These are phyloP conservation scores for Rhopalosiphum nymphaeae DNA, from an alignment of 2,888 invertebrate genomes.

Conservation along the genomic window DNA sequence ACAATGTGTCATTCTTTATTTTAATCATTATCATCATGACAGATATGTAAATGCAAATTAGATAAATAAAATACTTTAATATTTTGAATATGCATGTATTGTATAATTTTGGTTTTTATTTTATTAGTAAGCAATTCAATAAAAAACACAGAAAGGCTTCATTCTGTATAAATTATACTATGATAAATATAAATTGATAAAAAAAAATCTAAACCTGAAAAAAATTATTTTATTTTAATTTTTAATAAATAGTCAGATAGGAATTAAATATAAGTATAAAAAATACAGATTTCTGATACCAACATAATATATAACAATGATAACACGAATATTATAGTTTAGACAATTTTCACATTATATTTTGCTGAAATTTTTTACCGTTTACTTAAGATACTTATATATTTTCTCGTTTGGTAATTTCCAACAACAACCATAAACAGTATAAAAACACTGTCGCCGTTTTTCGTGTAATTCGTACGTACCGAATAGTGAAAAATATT, in stretches of 20 bases:
- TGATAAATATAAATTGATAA: not conserved
- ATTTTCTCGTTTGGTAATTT: not conserved
- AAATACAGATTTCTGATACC: not conserved
- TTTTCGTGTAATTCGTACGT: not conserved
- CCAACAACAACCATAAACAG: not conserved
- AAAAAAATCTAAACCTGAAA: not conserved
- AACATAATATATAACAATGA: not conserved
- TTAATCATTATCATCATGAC: not conserved
- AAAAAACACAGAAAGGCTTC: not conserved
- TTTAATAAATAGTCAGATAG: not conserved
- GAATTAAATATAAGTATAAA: not conserved
- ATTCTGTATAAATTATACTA: not conserved
- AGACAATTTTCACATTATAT: not conserved
- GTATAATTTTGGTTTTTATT: not conserved
- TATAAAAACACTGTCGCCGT: not conserved
- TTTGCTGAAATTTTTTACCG: not conserved
- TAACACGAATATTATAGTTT: not conserved
- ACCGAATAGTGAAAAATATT: not conserved
- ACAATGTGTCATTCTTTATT: not conserved
- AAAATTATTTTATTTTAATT: not conserved
- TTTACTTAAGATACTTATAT: not conserved
- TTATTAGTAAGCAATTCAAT: not conserved
- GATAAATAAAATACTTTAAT: not conserved
- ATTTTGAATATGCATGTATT: not conserved
- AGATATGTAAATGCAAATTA: not conserved